Evolutionary conservation across 2,113 vertebrate genomes (phyloP), one percentile per base, ranked within the genome.

Genomic region (Oplegnathus fasciatus): DNA sequence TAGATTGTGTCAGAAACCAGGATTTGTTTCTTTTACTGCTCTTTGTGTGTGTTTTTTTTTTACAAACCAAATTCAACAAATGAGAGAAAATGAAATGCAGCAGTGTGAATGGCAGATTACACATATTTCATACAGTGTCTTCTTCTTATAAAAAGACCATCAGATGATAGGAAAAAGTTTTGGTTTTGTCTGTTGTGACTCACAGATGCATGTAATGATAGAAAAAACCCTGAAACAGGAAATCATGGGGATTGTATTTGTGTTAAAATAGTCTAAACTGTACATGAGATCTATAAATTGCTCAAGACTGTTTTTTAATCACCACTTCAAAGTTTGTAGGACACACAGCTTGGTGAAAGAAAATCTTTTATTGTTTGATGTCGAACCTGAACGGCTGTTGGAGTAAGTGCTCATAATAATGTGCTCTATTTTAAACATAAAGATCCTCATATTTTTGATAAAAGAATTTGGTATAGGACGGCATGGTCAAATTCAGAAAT

Each of bases 391-490:
- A 82, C 10, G 22, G 65, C 66, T 73, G 60, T 28, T 55, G 80
- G 32, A 70, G 67, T 89, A 88, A 94, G 91, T 94, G 92, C 92
- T 90, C 55, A 26, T 82, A 54, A 57, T 66, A 81, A 82, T 86
- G 80, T 86, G 69, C 71, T 91, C 67, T 74, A 28, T 80, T 79
- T 66, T 71, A 80, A 88, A 85, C 81, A 71, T 71, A 78, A 86
- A 66, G 44, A 82, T 78, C 77, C 70, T 80, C 30, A 52, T 71
- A 77, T 42, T 67, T 64, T 60, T 62, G 70, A 88, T 80, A 55
- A 77, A 69, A 64, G 78, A 71, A 90, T 94, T 94, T 95, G 92
- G 93, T 92, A 67, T 88, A 24, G 71, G 82, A 89, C 79, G 80
- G 82, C 79, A 82, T 78, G 84, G 77, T 91, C 91, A 82, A 91